Evolutionary conservation across 2,113 vertebrate species (phyloP), one percentile per base, ranked within the genome.

Genomic region (Sebastes fasciatus): DNA sequence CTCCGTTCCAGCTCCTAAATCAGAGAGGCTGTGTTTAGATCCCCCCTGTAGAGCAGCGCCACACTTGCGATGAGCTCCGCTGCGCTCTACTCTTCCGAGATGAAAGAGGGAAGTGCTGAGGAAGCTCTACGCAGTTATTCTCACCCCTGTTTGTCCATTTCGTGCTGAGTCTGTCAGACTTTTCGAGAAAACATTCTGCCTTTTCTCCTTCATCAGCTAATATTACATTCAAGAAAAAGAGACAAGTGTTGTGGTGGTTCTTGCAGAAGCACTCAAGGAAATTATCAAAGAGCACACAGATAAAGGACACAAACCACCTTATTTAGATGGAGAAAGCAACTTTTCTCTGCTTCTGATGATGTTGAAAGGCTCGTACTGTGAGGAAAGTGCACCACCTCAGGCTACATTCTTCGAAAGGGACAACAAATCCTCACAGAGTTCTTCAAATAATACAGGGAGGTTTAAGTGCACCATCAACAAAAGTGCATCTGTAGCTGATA

Each of bases 1-100:
- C 78, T 91, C 85, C 0, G 77, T 80, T 93, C 78, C 88, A 92
- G 91, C 88, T 89, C 61, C 83, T 89, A 88, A 94, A 92, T 89
- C 92, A 90, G 84, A 82, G 80, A 72, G 86, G 73, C 77, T 79
- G 87, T 88, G 86, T 91, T 87, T 83, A 80, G 81, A 83, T 68
- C 88, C 83, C 88, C 77, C 87, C 74, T n/a, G 79, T 45, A 45
- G 81, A 84, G 90, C 77, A 8, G 52, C 54, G 34, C 85, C 74
- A 43, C 86, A 68, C 81, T 86, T 63, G 84, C 13, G 64, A 65
- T 70, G 58, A 88, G 84, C 82, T 74, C 84, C 11, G 21, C 75
- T 80, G 67, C 4, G n/a, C 67, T 74, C 48, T 62, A 13, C 77
- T 87, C 76, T 42, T 80, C 77, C 43, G 13, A 73, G 65, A 85